These are phyloP conservation scores for Camponotus pennsylvanicus DNA, from an alignment of 1,140 invertebrate species.

Conservation along the genomic window DNA sequence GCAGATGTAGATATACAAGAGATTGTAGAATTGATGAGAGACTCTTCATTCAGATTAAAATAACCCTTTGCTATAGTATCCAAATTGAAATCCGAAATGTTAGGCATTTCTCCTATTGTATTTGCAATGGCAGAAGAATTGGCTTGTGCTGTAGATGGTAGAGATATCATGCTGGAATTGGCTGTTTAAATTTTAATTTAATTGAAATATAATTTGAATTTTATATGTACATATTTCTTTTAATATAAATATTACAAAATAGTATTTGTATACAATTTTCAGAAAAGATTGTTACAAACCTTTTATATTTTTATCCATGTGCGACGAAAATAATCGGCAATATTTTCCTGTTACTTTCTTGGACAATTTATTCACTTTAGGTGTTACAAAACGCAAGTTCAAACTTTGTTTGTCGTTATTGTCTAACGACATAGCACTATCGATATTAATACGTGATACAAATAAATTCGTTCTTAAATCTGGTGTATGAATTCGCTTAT, in stretches of 20 bases:
- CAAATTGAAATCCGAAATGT: constrained; percentile 60
- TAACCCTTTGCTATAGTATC: constrained; percentile 52
- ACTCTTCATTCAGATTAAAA: constrained; percentile 44
- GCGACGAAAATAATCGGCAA: constrained; percentile 74
- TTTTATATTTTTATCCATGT: constrained; percentile 56
- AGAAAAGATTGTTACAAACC: constrained; percentile 47
- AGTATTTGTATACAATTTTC: neutral
- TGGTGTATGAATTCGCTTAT: constrained; percentile 36
- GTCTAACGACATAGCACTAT: constrained; percentile 68
- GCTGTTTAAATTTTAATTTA: constrained; percentile 60
- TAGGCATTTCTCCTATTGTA: constrained; percentile 53
- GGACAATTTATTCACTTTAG: constrained; percentile 45
- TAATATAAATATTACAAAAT: neutral
- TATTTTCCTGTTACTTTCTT: constrained; percentile 73
- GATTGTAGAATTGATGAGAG: constrained; percentile 6
- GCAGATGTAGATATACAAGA: neutral
- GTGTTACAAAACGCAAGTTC: constrained; percentile 29
- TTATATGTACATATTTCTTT: neutral
- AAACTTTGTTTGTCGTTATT: constrained; percentile 60
- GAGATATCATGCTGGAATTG: constrained; percentile 67
- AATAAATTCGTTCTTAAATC: constrained; percentile 68
- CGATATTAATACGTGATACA: constrained; percentile 78
- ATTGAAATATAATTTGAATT: neutral
- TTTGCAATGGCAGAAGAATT: constrained; percentile 70
- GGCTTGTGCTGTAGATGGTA: constrained; percentile 59